These are phyloP conservation scores for Saxicola maurus DNA, from an alignment of 2,797 vertebrate genomes.

Conservation along the genomic window DNA sequence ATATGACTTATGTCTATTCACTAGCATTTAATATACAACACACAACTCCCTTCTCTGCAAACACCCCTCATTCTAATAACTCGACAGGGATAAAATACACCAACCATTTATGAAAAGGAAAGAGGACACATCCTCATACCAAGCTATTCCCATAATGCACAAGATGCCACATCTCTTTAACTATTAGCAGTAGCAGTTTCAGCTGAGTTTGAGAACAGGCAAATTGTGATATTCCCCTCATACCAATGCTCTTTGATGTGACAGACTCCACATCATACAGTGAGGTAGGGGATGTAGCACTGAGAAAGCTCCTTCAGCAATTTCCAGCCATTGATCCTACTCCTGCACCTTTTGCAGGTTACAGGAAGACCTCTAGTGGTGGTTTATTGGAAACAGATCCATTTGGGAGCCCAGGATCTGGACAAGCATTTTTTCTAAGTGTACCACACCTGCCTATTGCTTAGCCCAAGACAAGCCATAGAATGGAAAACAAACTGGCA, in stretches of 20 bases:
- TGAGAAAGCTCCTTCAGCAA: neutral
- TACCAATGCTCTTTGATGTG: neutral
- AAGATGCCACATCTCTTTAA: neutral
- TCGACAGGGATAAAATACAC: neutral
- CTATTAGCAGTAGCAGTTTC: neutral
- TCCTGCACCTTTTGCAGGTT: fast-evolving
- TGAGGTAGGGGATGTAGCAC: neutral
- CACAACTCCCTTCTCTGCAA: neutral
- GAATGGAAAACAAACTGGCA: neutral
- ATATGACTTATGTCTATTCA: neutral
- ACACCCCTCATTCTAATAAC: neutral
- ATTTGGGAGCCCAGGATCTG: neutral
- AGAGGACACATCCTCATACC: neutral
- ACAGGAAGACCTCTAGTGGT: conserved; percentile 23
- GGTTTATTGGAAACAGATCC: neutral
- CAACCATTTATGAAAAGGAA: neutral
- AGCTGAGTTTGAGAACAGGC: neutral
- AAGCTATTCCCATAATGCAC: neutral
- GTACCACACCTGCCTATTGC: neutral
- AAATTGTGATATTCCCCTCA: neutral
- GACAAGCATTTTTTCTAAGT: neutral
- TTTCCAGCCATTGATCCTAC: neutral
- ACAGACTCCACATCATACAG: neutral
- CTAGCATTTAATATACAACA: neutral
- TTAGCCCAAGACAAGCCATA: neutral